Evolutionary conservation across 2,113 vertebrate genomes (phyloP).

Genomic region (Pedetes capensis): DNA sequence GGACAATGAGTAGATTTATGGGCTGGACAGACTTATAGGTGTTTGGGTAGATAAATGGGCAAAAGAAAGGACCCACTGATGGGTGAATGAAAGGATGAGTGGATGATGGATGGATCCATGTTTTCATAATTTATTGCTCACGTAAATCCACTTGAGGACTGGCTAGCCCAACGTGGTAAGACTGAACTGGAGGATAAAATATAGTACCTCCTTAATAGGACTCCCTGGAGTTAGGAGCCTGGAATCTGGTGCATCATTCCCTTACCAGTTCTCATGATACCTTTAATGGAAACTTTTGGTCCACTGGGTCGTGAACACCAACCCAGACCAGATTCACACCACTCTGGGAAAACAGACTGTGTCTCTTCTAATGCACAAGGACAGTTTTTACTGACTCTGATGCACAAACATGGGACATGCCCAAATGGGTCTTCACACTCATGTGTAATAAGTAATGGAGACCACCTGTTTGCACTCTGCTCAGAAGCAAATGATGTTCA

Average conservation of each 20-base stretch:
- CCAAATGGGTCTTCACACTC: background rate
- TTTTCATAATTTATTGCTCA: conserved; percentile 19
- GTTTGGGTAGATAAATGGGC: background rate
- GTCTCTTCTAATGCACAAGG: background rate
- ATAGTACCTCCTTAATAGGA: background rate
- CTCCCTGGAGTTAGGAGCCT: background rate
- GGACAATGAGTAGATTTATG: background rate
- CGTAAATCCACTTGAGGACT: background rate
- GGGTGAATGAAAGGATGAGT: background rate
- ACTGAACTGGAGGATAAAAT: background rate
- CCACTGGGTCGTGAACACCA: background rate
- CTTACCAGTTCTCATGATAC: background rate
- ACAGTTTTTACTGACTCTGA: background rate
- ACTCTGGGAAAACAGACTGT: background rate
- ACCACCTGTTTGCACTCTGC: background rate
- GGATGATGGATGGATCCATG: background rate
- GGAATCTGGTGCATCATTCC: background rate
- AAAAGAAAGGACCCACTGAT: background rate
- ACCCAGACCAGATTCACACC: background rate
- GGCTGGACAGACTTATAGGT: background rate
- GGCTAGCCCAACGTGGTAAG: background rate
- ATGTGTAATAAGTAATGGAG: background rate
- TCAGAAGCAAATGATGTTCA: background rate
- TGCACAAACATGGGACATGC: background rate
- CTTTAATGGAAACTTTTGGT: background rate